Percentiles rank a stretch among this genome's conserved stretches.
Conservation (phyloP, 2,888 invertebrate genomes). For the Rotaria sp. region DNA sequence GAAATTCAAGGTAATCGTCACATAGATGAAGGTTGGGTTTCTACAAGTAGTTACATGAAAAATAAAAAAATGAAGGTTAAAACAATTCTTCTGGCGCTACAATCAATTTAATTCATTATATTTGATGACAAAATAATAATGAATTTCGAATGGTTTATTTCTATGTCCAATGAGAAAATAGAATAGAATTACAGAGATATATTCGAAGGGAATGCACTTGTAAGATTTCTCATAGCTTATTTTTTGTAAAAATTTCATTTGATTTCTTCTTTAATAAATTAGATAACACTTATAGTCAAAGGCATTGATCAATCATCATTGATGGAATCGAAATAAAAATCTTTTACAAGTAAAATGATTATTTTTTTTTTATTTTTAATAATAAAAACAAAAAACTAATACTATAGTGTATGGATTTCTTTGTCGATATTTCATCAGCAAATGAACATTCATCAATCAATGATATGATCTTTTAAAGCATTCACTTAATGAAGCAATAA, state of each 20-base stretch:
- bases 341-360: slow-evolving; percentile 74
- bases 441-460: neutral
- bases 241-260: neutral
- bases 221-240: slow-evolving; percentile 54
- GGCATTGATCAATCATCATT: slow-evolving; percentile 77
- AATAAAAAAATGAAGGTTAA: too few species aligned
- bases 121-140: too few species aligned
- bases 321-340: slow-evolving; percentile 75
- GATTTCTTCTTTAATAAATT: slow-evolving; percentile 40
- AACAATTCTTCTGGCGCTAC: too few species aligned
- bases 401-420: slow-evolving; percentile 25
- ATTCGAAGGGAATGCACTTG: slow-evolving; percentile 80
- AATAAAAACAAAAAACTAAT: too few species aligned
- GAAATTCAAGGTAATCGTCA: too few species aligned
- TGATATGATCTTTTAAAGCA: slow-evolving; percentile 25
- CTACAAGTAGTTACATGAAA: too few species aligned
- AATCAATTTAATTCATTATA: too few species aligned
- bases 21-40: too few species aligned
- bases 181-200: too few species aligned
- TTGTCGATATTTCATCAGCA: slow-evolving; percentile 32
- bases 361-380: neutral
- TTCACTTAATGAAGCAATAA: slow-evolving; percentile 5
- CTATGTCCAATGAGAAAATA: too few species aligned
- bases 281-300: slow-evolving; percentile 74
- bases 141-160: too few species aligned